phyloP scores from a whole-genome alignment of 1,140 invertebrate species.

The Campoletis sonorensis region DNA sequence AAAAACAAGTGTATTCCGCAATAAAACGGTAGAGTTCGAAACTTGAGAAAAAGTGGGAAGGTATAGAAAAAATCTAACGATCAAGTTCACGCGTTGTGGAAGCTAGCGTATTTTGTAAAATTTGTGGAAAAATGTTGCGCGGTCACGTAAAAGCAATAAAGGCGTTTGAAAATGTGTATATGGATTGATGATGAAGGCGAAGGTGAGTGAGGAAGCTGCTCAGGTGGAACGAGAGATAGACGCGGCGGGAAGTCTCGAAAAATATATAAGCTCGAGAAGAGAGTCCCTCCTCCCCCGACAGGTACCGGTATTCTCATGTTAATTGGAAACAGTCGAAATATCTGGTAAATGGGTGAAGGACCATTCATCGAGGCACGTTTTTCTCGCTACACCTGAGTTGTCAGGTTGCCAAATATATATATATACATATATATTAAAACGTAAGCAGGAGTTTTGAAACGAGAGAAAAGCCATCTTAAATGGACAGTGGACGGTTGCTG shows the following conservation, averaged over 20 bases:
- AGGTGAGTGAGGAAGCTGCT: slow-evolving; percentile 44
- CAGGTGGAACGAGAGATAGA: slow-evolving; percentile 48
- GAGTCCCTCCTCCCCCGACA: slow-evolving; percentile 54
- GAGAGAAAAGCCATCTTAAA: slow-evolving; percentile 6
- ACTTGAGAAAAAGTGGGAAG: background rate
- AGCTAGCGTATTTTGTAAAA: slow-evolving; percentile 51
- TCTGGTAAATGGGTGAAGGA: slow-evolving; percentile 62
- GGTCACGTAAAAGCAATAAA: slow-evolving; percentile 72
- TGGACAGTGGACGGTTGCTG: background rate
- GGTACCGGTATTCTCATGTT: slow-evolving; percentile 72
- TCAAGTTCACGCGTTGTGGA: slow-evolving; percentile 24
- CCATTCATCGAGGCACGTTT: slow-evolving; percentile 70
- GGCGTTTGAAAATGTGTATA: slow-evolving; percentile 34
- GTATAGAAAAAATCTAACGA: background rate
- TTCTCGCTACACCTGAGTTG: slow-evolving; percentile 42
- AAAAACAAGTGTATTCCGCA: background rate
- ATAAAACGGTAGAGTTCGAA: background rate
- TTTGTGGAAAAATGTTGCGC: slow-evolving; percentile 60
- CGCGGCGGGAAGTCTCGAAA: slow-evolving; percentile 1
- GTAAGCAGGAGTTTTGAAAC: background rate
- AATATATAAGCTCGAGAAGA: slow-evolving; percentile 18
- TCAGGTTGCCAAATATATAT: background rate
- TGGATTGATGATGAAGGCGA: slow-evolving; percentile 44
- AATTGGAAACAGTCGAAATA: slow-evolving; percentile 66
- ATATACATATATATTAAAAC: background rate